These are phyloP conservation scores for Acleris cristana DNA, from an alignment of 2,888 invertebrate species.

Conservation along the genomic window DNA sequence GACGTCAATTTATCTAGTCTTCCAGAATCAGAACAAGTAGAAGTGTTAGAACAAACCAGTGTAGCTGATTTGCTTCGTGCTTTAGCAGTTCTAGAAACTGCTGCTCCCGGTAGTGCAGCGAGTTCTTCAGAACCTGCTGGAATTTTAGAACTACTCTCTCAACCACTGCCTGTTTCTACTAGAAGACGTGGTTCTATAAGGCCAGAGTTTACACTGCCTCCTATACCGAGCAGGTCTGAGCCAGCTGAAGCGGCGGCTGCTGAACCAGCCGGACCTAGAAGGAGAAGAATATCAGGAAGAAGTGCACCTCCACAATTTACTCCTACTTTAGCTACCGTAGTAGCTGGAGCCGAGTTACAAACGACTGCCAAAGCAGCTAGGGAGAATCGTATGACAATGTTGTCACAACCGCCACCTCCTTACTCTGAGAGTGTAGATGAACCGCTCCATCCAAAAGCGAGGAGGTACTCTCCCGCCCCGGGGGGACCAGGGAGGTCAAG, in stretches of 20 bases:
- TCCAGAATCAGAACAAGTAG: constrained; percentile 78
- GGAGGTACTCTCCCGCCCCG: constrained; percentile 76
- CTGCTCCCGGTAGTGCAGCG: constrained; percentile 50
- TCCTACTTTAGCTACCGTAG: constrained; percentile 75
- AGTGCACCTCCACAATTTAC: constrained; percentile 73
- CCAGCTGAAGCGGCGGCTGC: constrained; percentile 53
- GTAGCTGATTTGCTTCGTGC: constrained; percentile 92
- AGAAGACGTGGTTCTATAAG: constrained; percentile 68
- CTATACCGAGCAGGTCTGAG: constrained; percentile 52
- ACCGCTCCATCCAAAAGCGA: constrained; percentile 58
- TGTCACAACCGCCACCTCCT: constrained; percentile 76
- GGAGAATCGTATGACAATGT: constrained; percentile 74
- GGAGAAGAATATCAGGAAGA: constrained; percentile 73
- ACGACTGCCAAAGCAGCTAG: constrained; percentile 73
- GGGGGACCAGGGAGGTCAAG: constrained; percentile 61
- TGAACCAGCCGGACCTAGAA: constrained; percentile 61
- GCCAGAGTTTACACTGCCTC: constrained; percentile 63
- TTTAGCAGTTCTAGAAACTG: constrained; percentile 86
- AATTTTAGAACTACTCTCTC: constrained; percentile 59
- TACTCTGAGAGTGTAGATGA: constrained; percentile 67
- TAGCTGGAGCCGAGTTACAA: constrained; percentile 74
- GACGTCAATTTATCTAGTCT: constrained; percentile 69
- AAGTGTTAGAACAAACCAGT: constrained; percentile 91
- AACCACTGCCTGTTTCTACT: constrained; percentile 49
- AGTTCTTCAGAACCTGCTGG: constrained; percentile 52